Percentiles rank a stretch among this genome's conserved stretches.
Conservation (phyloP, 2,113 vertebrate genomes). For the Syngnathus scovelli region DNA sequence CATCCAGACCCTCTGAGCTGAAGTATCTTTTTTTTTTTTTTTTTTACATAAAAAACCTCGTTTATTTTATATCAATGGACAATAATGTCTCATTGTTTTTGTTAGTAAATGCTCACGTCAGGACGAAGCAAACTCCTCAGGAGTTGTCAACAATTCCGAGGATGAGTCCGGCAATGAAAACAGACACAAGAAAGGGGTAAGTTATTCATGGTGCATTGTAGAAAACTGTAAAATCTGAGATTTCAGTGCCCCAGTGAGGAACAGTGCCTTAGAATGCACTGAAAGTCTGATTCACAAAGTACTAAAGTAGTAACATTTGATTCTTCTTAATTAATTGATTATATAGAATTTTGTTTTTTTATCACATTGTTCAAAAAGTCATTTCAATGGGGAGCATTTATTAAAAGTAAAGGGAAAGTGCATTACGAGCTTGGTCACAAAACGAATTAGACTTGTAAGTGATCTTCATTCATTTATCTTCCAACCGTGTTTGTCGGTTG, state of each 20-base stretch:
- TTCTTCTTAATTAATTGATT: too few relatives aligned
- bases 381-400: not conserved
- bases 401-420: too few relatives aligned
- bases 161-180: slow-evolving; percentile 74
- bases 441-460: not conserved
- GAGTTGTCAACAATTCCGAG: slow-evolving; percentile 61
- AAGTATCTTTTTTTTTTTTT: slow-evolving; percentile 32
- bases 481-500: not conserved
- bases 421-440: too few relatives aligned
- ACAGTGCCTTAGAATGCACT: not conserved
- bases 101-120: slow-evolving; percentile 55
- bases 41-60: not conserved
- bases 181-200: slow-evolving; percentile 69
- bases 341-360: too few relatives aligned
- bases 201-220: slow-evolving; percentile 21
- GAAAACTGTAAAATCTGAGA: not conserved
- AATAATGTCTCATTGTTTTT: not conserved
- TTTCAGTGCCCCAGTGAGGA: not conserved
- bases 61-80: not conserved
- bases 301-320: not conserved
- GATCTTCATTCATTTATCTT: too few relatives aligned
- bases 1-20: slow-evolving; percentile 63
- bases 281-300: not conserved
- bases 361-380: not conserved
- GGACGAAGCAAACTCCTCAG: slow-evolving; percentile 60